Base-by-base conservation (phyloP, 1,140 invertebrate genomes). In the Musca domestica region DNA sequence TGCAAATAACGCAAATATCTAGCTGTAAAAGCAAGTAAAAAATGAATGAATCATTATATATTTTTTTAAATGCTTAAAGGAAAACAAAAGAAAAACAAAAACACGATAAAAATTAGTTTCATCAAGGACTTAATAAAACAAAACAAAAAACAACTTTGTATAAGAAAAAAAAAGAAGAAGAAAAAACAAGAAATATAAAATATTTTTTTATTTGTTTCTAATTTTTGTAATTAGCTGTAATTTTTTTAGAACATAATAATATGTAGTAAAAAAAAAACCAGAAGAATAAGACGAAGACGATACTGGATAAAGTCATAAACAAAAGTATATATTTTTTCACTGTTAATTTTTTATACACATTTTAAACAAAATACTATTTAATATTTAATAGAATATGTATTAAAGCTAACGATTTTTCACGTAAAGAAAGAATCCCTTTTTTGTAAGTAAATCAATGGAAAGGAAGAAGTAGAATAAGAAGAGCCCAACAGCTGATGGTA, bases 161-260 rank as follows among this genome's bases (percentile, higher is more conserved):
- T 61, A 34, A 58, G 25, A 58, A 48, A 48, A 48, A 48, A 51
- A 51, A 46, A 46, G 1, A 46, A 2, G 1, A 46, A 46, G 41
- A 46, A 51, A 17, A 19, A 20, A 5, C 48, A 51, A 9, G 20
- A 17, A 51, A 51, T 41, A 41, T 7, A 51, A 51, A 51, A 51
- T 19, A 51, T 19, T 27, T 58, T 58, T 58, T 30, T 61, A 61
- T 61, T 61, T 61, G 12, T 61, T 9, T 51, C n/a, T 41, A 47
- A 52, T 51, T 66, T 66, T 66, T 66, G 19, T 52, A 66, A 66
- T 49, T 66, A 66, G 65, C 51, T 66, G 48, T 66, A 66, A 66
- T 66, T 66, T 66, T 52, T 61, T 66, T 66, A 67, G 30, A 58
- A 34, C 27, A 61, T 61, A 41, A 41, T 58, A 61, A 61, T 27